phyloP scores from a whole-genome alignment of 2,888 invertebrate genomes.

The Podabrus alpinus region DNA sequence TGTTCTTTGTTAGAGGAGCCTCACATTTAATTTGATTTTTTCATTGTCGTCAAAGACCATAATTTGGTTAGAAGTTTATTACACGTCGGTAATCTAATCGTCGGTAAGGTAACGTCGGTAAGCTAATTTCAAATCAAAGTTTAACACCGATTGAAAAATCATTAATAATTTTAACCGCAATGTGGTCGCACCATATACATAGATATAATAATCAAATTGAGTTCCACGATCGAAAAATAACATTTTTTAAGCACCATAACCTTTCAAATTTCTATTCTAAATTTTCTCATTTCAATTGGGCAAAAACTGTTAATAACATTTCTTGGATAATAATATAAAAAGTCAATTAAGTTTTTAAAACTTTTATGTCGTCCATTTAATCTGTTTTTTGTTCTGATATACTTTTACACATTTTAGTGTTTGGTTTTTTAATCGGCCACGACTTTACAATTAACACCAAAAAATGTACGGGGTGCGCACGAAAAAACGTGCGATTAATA shows the following conservation, averaged over 20 bases:
- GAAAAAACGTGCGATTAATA: background rate
- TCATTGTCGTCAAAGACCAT: background rate
- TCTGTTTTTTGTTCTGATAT: background rate
- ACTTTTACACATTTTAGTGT: background rate
- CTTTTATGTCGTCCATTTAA: background rate
- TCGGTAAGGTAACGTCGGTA: too few relatives aligned
- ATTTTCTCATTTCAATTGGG: background rate
- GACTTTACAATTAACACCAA: background rate
- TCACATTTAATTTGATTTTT: background rate
- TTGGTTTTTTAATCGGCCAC: background rate
- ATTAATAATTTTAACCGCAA: background rate
- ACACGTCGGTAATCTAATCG: too few relatives aligned
- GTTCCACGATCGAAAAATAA: background rate
- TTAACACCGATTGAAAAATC: background rate
- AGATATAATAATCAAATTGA: background rate
- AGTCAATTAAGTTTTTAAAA: slow-evolving; percentile 1
- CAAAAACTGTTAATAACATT: background rate
- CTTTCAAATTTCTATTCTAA: background rate
- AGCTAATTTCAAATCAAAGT: background rate
- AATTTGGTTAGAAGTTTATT: background rate
- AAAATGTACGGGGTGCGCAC: background rate
- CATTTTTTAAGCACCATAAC: background rate
- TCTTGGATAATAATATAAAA: background rate
- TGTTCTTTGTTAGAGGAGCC: background rate
- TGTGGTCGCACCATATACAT: background rate